A percentile compares a stretch with the other conserved stretches of the same genome.
phyloP scores from a whole-genome alignment of 2,888 invertebrate genomes.

The Pseudococcus jackbeardsleyi region DNA sequence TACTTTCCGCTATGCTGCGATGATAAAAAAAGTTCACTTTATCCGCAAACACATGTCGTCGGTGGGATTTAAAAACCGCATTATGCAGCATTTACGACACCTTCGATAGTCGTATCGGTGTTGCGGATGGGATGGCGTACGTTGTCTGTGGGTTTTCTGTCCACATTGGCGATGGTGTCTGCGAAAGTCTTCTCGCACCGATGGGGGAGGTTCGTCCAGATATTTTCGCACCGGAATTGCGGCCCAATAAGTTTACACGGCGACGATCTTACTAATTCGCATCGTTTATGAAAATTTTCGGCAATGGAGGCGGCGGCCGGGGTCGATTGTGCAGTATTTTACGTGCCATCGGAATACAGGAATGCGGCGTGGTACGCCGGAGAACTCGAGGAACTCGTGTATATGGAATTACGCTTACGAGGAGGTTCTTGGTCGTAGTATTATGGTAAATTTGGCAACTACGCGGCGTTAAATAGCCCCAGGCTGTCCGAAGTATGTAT shows the following conservation, averaged over 20 bases:
- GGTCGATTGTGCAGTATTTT: background rate
- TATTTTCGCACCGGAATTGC: background rate
- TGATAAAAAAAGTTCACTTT: background rate
- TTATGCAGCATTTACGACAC: constrained; percentile 14
- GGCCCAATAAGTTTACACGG: constrained; percentile 20
- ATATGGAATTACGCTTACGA: constrained; percentile 47
- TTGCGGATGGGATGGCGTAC: background rate
- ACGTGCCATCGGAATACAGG: constrained; percentile 46
- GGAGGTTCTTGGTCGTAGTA: background rate
- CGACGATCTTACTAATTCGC: constrained; percentile 4
- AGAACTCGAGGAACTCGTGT: background rate
- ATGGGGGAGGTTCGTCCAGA: background rate
- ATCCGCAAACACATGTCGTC: constrained; percentile 22
- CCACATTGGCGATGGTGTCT: background rate
- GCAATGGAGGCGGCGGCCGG: background rate
- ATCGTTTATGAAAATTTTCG: constrained; percentile 10
- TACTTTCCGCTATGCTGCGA: background rate
- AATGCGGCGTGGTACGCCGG: constrained; percentile 10
- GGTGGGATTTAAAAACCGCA: constrained; percentile 24
- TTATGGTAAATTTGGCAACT: constrained; percentile 62
- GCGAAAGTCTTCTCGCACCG: background rate
- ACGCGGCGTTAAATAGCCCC: constrained; percentile 55
- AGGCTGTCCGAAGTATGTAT: constrained; percentile 58
- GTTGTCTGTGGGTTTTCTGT: background rate
- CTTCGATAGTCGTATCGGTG: background rate